phyloP scores from a whole-genome alignment of 2,113 vertebrate genomes.

The Microcebus lehilahytsara region DNA sequence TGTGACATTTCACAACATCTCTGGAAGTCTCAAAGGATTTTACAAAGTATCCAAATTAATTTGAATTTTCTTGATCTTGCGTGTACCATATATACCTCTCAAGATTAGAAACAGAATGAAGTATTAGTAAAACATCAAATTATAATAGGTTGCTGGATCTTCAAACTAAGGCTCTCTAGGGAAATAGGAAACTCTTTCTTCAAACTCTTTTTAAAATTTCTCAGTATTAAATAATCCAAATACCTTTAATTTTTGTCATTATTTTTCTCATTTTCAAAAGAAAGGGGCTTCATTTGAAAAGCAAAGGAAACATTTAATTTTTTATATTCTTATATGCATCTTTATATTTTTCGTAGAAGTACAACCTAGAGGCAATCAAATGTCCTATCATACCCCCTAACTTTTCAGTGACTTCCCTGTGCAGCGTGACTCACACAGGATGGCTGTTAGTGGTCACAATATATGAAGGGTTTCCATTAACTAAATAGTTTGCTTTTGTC shows the following conservation, averaged over 20 bases:
- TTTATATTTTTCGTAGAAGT: conserved; percentile 25
- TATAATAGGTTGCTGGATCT: background rate
- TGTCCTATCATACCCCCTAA: background rate
- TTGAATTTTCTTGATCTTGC: conserved; percentile 19
- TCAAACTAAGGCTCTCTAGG: background rate
- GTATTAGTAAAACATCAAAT: background rate
- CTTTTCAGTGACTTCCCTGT: background rate
- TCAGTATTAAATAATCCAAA: conserved; percentile 5
- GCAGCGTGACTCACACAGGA: background rate
- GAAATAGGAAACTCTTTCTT: background rate
- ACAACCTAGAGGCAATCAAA: background rate
- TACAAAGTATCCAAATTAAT: conserved; percentile 2
- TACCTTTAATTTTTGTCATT: background rate
- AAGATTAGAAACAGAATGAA: background rate
- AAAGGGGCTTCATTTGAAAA: conserved; percentile 16
- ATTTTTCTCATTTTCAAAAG: conserved; percentile 37
- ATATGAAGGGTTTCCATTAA: background rate
- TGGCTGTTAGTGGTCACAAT: background rate
- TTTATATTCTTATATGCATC: background rate
- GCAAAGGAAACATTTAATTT: background rate
- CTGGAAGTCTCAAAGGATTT: conserved; percentile 3
- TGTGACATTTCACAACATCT: conserved; percentile 1
- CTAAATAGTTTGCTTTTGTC: background rate
- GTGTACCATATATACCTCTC: background rate
- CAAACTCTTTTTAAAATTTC: conserved; percentile 20